Evolutionary conservation across 1,140 invertebrate species (phyloP), one percentile per base, ranked within the genome.

Genomic region (Drosophila watanabei): DNA sequence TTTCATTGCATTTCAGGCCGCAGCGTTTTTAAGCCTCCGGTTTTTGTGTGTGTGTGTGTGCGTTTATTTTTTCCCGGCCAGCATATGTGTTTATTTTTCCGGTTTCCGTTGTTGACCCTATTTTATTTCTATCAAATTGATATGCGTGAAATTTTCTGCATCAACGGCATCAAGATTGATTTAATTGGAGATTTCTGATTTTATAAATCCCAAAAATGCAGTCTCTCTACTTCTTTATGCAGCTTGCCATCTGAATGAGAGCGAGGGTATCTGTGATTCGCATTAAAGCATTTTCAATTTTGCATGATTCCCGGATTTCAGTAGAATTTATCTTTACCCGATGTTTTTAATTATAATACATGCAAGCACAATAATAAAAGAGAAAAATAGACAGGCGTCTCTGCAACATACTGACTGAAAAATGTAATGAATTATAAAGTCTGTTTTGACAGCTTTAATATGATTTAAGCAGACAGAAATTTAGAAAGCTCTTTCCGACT

Each of bases 71-170:
- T 18, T 48, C 16, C 35, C n/a, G 7, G 5, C 16, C 28, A 33
- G 32, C 63, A 68, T 51, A 69, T 46, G 66, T 73, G 68, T 73
- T 73, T 72, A 43, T 73, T 73, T 51, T 72, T 59, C 49, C 41
- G 28, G 18, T 11, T 71, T 41, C 37, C 63, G n/a, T 24, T 72
- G 30, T 60, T 37, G 32, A 16, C 10, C 32, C 33, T 45, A 20
- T 59, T 71, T 72, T 51, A 51, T 72, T 60, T 60, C 58, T 72
- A 49, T 60, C 11, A 73, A 73, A 72, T 60, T 72, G 52, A 73
- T 60, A 51, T 49, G 43, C 35, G 45, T 60, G 20, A 49, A 72
- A 70, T 70, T 49, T 52, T 39, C 37, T 56, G 49, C 63, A 46
- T 56, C 63, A 37, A 24, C 48, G 24, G 49, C 63, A 39, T 32